Evolutionary conservation across 2,888 invertebrate species (phyloP), one percentile per base, ranked within the genome.

Genomic region (Troides helena): DNA sequence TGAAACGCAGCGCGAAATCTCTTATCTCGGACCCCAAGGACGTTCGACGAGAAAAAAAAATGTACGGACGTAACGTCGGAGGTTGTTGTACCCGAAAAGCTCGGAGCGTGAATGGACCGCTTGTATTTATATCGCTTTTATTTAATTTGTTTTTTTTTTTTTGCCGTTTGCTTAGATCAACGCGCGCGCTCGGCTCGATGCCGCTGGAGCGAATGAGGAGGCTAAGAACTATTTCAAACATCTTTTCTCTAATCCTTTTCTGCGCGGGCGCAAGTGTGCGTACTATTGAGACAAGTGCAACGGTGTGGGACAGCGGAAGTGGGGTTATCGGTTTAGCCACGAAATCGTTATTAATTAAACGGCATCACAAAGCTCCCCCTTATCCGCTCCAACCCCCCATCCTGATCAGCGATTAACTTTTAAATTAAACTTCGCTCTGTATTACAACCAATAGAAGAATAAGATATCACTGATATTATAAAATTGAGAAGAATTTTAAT

Each of bases 221-320:
- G 75, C 84, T 77, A 83, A 90, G 89, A 90, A 90, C 89, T 90
- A 89, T 90, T 90, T 88, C 90, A 90, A 90, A 87, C 83, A 89
- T 89, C 86, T 90, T 88, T 88, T 87, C 89, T 89, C 89, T 89
- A 89, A 89, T 88, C 88, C 89, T 89, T 89, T 88, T 84, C 87
- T 85, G 85, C 83, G 80, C 81, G 75, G 77, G 82, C 84, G 81
- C 81, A 81, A 83, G 87, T 89, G 88, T 85, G 87, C 77, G 79
- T 78, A 75, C 72, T 75, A 71, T 30, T 77, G 73, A 72, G 72
- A 75, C 82, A 84, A 84, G 82, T 84, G 83, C 79, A 72, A 69
- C 79, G 70, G 85, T 85, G 85, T 85, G 87, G 80, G 75, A 73
- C 74, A 74, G 70, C 75, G 80, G 79, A 80, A 81, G 79, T 78